A percentile compares a stretch with the other conserved stretches of the same genome.
Conservation (phyloP, 2,113 vertebrate species). For the Pteronura brasiliensis region DNA sequence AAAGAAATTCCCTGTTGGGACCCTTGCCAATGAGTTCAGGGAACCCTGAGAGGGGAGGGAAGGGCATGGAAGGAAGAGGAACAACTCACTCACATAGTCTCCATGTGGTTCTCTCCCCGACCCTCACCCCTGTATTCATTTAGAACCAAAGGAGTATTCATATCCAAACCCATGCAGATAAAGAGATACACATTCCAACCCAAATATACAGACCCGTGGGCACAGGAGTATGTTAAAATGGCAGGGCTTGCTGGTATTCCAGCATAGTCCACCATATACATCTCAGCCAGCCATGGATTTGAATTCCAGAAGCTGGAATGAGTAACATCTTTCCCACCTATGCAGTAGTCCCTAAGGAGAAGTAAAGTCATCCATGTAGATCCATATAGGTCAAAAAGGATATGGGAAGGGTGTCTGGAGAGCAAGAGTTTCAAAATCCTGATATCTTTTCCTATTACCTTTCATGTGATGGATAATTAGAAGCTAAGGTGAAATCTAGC, state of each 20-base stretch:
- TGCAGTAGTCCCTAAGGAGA: not conserved
- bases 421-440: not conserved
- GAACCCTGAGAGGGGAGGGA: not conserved
- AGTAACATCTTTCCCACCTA: not conserved
- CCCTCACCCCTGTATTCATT: not conserved
- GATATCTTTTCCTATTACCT: not conserved
- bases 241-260: not conserved
- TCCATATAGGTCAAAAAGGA: not conserved
- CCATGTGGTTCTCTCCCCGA: not conserved
- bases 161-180: not conserved
- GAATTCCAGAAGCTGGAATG: not conserved
- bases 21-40: not conserved
- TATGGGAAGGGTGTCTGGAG: not conserved
- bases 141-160: conserved; percentile 8
- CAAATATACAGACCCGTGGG: not conserved
- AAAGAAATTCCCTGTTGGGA: not conserved
- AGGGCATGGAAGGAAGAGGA: not conserved
- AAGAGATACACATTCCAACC: not conserved
- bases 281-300: not conserved
- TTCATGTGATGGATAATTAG: not conserved
- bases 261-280: not conserved
- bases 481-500: not conserved
- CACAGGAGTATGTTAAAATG: not conserved
- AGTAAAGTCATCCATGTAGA: not conserved
- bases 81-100: not conserved